Percentiles rank a stretch among this genome's conserved stretches.
Evolutionary conservation across 1,140 invertebrate genomes (phyloP).

Genomic region (Zaprionus taronus): DNA sequence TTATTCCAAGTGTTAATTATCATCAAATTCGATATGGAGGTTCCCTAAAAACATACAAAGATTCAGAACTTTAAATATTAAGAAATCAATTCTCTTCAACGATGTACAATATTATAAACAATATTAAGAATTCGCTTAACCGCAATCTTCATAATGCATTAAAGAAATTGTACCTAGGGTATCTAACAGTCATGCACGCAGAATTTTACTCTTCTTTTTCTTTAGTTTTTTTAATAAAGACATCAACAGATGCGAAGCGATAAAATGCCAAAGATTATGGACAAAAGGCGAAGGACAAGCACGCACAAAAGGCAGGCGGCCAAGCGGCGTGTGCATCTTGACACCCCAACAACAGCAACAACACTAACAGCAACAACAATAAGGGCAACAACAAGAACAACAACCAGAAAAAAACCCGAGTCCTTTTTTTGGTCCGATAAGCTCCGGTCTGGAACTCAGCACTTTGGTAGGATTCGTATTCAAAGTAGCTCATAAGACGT

Average conservation of each 20-base stretch:
- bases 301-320: constrained; percentile 48
- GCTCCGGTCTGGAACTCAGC: constrained; percentile 43
- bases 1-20: background rate
- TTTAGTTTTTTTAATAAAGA: constrained; percentile 78
- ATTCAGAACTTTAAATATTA: background rate
- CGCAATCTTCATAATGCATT: too few species aligned
- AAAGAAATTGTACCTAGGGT: background rate
- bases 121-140: too few species aligned
- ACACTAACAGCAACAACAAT: background rate
- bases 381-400: constrained; percentile 11
- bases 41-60: background rate
- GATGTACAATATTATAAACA: too few species aligned
- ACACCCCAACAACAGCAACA: constrained; percentile 49
- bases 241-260: constrained; percentile 76
- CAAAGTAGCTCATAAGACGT: constrained; percentile 62
- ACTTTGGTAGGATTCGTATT: constrained; percentile 51
- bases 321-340: constrained; percentile 73
- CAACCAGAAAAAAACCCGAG: constrained; percentile 15
- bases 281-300: constrained; percentile 40
- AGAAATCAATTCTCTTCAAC: background rate
- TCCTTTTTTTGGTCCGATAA: constrained; percentile 42
- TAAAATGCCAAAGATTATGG: constrained; percentile 84
- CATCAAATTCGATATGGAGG: background rate
- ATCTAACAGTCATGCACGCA: background rate
- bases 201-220: constrained; percentile 29